Evolutionary conservation across 2,113 vertebrate species (phyloP), one percentile per base, ranked within the genome.

Genomic region (Arothron firmamentum): DNA sequence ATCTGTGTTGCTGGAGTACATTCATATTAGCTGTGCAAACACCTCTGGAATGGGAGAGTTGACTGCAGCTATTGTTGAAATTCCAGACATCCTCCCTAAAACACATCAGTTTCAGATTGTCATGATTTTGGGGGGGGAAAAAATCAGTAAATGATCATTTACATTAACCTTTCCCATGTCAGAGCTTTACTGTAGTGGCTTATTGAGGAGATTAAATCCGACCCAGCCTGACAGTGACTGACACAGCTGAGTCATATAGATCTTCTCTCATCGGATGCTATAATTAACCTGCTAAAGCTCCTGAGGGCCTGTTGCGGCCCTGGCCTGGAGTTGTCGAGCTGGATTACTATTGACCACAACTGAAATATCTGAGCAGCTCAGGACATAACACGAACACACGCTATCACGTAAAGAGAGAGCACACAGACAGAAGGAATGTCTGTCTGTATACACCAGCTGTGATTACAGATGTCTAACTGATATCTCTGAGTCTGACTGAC

Each of bases 1-100:
- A 68, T 31, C 47, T 10, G 75, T 72, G 81, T 85, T 89, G 87
- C 83, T 67, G 73, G 74, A 77, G 77, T 59, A 74, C 78, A 59
- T 73, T 59, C 75, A 59, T 52, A 76, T 74, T 50, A 59, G 62
- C 6, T 70, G 76, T 41, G 6, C 54, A 78, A 71, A 64, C 31
- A 46, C 66, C 62, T 52, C 65, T 47, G 62, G 28, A 73, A 59
- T 31, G 59, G 16, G 13, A 55, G 62, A 70, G 14, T 54, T 13
- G 28, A 41, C 19, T 52, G 17, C 6, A 54, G 46, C 56, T 60
- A 57, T 20, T 42, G 60, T 59, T 52, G 52, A 50, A 47, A 42
- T 14, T 2, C 43, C 12, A 17, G 13, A 45, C 14, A 45, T 45
- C 43, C 6, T 51, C 56, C 46, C 47, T 43, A 3, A 43, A 43